Evolutionary conservation across 1,140 invertebrate species (phyloP).

Genomic region (Ladona fulva): DNA sequence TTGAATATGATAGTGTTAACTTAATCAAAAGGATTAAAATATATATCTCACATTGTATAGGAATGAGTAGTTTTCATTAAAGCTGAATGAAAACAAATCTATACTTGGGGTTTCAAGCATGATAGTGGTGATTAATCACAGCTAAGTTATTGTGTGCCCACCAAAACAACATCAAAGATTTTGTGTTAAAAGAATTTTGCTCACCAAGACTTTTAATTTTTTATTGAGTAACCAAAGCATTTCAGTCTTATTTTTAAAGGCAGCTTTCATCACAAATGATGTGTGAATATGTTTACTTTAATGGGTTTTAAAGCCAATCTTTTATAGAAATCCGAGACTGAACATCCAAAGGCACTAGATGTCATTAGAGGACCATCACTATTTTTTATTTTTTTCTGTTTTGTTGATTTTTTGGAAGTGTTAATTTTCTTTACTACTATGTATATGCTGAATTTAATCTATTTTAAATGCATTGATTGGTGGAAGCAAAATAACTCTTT

Average conservation of each 20-base stretch:
- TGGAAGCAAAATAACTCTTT: no score
- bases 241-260: not conserved
- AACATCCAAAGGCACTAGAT: constrained; percentile 5
- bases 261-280: no score
- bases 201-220: not conserved
- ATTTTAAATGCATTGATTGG: no score
- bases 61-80: not conserved
- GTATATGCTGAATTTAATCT: no score
- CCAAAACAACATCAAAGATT: not conserved
- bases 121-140: not conserved
- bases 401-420: no score
- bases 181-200: not conserved
- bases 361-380: not conserved
- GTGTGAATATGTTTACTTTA: not conserved
- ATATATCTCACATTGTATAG: constrained; percentile 10
- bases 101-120: not conserved
- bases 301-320: not conserved
- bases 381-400: no score
- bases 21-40: not conserved
- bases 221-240: not conserved
- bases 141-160: not conserved
- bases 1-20: not conserved
- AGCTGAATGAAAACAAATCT: no score
- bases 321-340: constrained; percentile 9
- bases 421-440: no score